Conservation (phyloP, 2,888 invertebrate species). For the Congeria kusceri region DNA sequence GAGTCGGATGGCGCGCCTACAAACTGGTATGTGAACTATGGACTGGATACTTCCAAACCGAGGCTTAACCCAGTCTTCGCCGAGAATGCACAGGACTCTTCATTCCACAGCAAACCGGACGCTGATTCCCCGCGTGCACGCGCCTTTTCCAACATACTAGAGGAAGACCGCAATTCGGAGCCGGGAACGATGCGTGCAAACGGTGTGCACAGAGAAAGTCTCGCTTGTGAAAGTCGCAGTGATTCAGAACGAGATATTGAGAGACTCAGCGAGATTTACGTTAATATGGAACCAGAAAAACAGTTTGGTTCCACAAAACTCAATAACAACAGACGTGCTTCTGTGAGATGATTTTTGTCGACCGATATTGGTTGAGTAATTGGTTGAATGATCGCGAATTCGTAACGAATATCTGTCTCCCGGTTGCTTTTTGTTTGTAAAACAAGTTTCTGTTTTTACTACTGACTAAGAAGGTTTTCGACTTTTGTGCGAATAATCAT, state of each 20-base stretch:
- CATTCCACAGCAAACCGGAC: conserved; percentile 1
- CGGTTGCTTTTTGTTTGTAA: too few species aligned
- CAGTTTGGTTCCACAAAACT: background rate
- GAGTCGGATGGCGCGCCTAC: too few species aligned
- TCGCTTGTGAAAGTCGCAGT: background rate
- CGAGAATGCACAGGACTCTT: conserved; percentile 23
- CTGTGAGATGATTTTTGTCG: too few species aligned
- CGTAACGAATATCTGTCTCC: too few species aligned
- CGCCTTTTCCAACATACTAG: conserved; percentile 26
- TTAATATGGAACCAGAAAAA: conserved; percentile 47
- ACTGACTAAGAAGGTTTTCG: too few species aligned
- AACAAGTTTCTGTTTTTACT: too few species aligned
- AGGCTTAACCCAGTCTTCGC: conserved; percentile 38
- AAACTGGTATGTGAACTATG: conserved; percentile 42
- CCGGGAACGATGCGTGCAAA: background rate
- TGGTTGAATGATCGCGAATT: too few species aligned
- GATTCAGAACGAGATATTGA: conserved; percentile 18
- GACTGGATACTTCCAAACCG: conserved; percentile 9
- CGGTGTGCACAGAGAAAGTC: background rate
- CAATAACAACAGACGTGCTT: too few species aligned
- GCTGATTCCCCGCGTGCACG: conserved; percentile 6
- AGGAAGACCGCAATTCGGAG: conserved; percentile 20
- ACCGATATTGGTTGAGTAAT: too few species aligned
- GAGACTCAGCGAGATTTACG: conserved; percentile 49
- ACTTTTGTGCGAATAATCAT: too few species aligned